Base-by-base conservation (phyloP, 2,797 vertebrate species). In the Caiman crocodilus region DNA sequence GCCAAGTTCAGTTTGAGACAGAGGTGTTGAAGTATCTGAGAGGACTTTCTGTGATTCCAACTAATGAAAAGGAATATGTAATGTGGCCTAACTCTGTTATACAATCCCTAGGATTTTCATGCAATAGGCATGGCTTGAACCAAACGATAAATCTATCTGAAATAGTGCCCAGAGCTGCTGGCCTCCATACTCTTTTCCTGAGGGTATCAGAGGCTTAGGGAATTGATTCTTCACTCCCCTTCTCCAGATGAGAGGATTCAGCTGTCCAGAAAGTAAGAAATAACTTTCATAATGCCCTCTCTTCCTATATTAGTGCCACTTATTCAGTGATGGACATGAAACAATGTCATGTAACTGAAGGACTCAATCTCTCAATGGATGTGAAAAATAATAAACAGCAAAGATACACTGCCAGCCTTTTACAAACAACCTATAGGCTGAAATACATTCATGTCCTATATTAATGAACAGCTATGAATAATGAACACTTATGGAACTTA, bases 401-500 rank as follows among this genome's bases (percentile, higher is more conserved):
- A 85, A 91, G 79, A 79, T 89, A 94, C 15, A 63, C 65, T 79
- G 82, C 69, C 92, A 90, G 42, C 1, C 0, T 2, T 6, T 55
- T 86, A 69, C 50, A 78, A 26, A 10, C 21, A 42, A 15, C 56
- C 85, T 82, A 91, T 67, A 59, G 55, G 64, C 64, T 91, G 69
- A 90, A 94, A 89, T 76, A 76, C 5, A 32, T 55, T 89, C 61
- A 65, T 15, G 2, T 77, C 23, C 80, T 82, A n/a, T 77, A 82
- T 89, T 92, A 69, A 84, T 30, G 2, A 93, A 89, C 75, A 67
- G 56, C 92, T 90, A 8, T 17, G 85, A 94, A 87, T 85, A 83
- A 85, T 30, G 35, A 80, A 76, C n/a, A 78, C 79, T 73, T 35
- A 60, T 5, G 57, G 80, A 71, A 86, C 50, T 55, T 28, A 56